phyloP scores from a whole-genome alignment of 2,797 vertebrate genomes.

The Pampus argenteus region DNA sequence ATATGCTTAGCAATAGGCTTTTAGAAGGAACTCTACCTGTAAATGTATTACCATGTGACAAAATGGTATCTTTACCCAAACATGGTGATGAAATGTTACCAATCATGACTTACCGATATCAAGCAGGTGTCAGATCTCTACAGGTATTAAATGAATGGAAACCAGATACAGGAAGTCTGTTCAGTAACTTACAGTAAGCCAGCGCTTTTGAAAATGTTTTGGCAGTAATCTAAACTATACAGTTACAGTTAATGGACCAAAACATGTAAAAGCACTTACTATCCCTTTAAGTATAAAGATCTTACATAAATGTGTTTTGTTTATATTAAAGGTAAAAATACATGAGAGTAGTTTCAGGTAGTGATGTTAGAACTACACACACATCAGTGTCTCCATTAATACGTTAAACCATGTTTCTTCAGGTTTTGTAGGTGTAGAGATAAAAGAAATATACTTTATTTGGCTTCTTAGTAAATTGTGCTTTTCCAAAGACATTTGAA shows the following conservation, averaged over 20 bases:
- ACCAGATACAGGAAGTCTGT: background rate
- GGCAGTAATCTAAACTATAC: background rate
- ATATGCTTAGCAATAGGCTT: background rate
- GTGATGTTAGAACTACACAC: background rate
- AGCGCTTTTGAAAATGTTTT: conserved; percentile 1
- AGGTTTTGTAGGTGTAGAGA: conserved; percentile 8
- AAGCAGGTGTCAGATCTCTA: no score
- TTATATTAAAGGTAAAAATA: conserved; percentile 8
- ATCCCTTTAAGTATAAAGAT: background rate
- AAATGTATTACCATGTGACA: no score
- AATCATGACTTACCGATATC: no score
- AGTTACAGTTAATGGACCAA: conserved; percentile 23
- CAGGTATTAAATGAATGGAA: no score
- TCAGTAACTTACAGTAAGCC: background rate
- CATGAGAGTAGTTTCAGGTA: background rate
- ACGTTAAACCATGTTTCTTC: background rate
- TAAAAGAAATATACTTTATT: conserved; percentile 3
- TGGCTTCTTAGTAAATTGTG: conserved; percentile 14
- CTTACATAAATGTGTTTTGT: conserved; percentile 17
- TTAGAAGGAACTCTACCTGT: background rate
- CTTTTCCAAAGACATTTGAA: conserved; percentile 12
- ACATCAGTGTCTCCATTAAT: background rate
- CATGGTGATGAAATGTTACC: no score
- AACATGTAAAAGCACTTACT: conserved; percentile 4
- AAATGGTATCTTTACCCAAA: no score